Evolutionary conservation across 1,140 invertebrate species (phyloP), one percentile per base, ranked within the genome.

Genomic region (Drosophila kikkawai): DNA sequence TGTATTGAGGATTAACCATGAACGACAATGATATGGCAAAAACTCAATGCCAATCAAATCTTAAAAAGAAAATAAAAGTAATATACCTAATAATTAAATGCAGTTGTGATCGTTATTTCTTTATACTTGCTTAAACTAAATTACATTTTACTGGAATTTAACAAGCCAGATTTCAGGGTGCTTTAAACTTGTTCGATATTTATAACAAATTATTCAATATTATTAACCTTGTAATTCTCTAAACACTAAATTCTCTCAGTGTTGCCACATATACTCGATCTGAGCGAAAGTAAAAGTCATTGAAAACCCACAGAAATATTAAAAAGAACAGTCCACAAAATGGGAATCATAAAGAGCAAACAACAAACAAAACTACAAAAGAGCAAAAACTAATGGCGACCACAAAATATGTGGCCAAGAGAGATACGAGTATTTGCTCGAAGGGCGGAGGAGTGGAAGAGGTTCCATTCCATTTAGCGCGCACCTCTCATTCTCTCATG

Each of bases 271-370:
- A 34, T 29, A 9, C 15, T 7, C 34, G 34, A 56, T 57, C 42
- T 36, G 15, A 50, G 76, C 15, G 56, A 79, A 79, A 79, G 77
- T 60, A 79, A 79, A 79, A 79, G 76, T 79, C 34, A 50, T 57
- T 26, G 19, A 60, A 44, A 44, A 12, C 12, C 22, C 32, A 71
- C 45, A 61, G 22, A 68, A 60, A 64, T 59, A 77, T 29, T 53
- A 9, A 67, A 56, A 64, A 75, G 45, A 76, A 61, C 32, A 47
- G 26, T 13, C 70, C 34, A 13, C 56, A 29, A 34, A 65, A 19
- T 55, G 19, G 53, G 8, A 57, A 41, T 67, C 44, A 44, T 47
- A 65, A 47, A 64, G 48, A 63, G 65, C 58, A 47, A 75, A 63
- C 32, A 53, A 51, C 59, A 42, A 78, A 58, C 32, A 34, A 53